phyloP scores from a whole-genome alignment of 2,888 invertebrate genomes.

The Sclerodermus sp. region DNA sequence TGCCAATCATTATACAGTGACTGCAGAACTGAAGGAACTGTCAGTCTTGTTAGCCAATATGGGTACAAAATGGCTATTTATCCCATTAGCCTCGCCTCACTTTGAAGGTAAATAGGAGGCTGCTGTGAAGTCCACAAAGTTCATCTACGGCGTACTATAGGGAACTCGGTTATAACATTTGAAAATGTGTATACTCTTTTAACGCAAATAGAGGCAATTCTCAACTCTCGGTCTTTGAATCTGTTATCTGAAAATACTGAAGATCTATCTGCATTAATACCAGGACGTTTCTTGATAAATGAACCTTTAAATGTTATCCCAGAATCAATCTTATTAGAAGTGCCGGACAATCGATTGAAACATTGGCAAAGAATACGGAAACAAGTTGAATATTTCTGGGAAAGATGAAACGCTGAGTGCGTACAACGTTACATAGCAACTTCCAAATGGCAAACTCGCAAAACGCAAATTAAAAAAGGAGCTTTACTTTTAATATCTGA shows the following conservation, averaged over 20 bases:
- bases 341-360: slow-evolving; percentile 17
- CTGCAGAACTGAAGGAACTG: slow-evolving; percentile 29
- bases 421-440: slow-evolving; percentile 9
- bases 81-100: slow-evolving; percentile 29
- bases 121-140: slow-evolving; percentile 11
- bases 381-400: slow-evolving; percentile 15
- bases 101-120: slow-evolving; percentile 38
- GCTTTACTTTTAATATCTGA: slow-evolving; percentile 20
- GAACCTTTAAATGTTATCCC: slow-evolving; percentile 24
- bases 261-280: background rate
- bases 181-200: slow-evolving; percentile 28
- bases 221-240: slow-evolving; percentile 21
- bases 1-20: slow-evolving; percentile 19
- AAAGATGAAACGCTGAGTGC: slow-evolving; percentile 10
- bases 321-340: slow-evolving; percentile 23
- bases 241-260: background rate
- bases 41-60: background rate
- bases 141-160: slow-evolving; percentile 30
- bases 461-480: slow-evolving; percentile 5
- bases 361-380: no score
- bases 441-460: slow-evolving; percentile 14
- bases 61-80: slow-evolving; percentile 27
- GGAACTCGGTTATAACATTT: slow-evolving; percentile 20
- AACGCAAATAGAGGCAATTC: slow-evolving; percentile 14
- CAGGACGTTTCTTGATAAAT: slow-evolving; percentile 31